Percentiles rank a stretch among this genome's conserved stretches.
Evolutionary conservation across 2,113 vertebrate species (phyloP).

Genomic region (Girardinichthys multiradiatus): DNA sequence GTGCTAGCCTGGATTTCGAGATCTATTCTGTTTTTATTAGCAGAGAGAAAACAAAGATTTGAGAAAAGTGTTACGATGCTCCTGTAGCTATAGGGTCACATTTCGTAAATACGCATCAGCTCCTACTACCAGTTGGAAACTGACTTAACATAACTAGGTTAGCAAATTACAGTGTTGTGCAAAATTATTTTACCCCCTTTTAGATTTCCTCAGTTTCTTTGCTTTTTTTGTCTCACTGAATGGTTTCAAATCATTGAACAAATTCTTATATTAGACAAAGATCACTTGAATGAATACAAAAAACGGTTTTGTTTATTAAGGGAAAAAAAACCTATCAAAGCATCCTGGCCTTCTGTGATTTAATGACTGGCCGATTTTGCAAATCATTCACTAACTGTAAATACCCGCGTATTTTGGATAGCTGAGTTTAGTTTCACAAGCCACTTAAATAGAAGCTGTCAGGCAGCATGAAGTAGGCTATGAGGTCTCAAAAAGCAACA

Average conservation of each 20-base stretch:
- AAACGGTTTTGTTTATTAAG: neutral
- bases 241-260: neutral
- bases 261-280: neutral
- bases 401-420: neutral
- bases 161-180: slow-evolving; percentile 38
- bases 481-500: neutral
- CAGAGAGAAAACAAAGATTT: slow-evolving; percentile 44
- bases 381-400: neutral
- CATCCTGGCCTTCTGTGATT: no score
- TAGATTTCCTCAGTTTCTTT: no score
- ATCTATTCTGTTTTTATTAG: slow-evolving; percentile 24
- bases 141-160: slow-evolving; percentile 64
- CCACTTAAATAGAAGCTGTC: neutral
- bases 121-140: slow-evolving; percentile 40
- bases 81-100: slow-evolving; percentile 12
- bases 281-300: neutral
- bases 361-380: neutral
- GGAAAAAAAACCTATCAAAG: no score
- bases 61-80: slow-evolving; percentile 37
- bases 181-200: no score
- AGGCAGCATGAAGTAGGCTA: neutral
- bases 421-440: neutral
- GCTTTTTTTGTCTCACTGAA: neutral
- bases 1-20: slow-evolving; percentile 18
- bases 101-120: slow-evolving; percentile 1